These are phyloP conservation scores for Trachymyrmex cornetzi DNA, from an alignment of 1,140 invertebrate genomes.

Conservation along the genomic window DNA sequence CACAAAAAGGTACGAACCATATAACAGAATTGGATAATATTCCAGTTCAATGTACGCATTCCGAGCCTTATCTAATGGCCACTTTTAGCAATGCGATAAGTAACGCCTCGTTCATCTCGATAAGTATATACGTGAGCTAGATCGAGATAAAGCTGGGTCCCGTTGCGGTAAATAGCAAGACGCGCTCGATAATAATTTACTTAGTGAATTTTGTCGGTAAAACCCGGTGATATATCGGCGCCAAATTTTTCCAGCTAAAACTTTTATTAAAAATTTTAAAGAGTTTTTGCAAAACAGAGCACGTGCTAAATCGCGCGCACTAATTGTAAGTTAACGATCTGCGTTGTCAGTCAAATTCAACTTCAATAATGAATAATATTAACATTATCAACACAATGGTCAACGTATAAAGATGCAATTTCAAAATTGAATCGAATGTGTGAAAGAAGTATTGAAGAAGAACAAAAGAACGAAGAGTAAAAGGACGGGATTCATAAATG, in stretches of 20 bases:
- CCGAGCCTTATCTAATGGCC: conserved; percentile 62
- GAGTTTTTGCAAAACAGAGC: neutral
- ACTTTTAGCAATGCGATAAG: conserved; percentile 63
- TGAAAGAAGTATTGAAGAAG: conserved; percentile 45
- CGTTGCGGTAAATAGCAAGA: conserved; percentile 37
- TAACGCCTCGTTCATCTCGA: conserved; percentile 66
- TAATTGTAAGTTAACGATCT: neutral
- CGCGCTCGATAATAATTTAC: conserved; percentile 61
- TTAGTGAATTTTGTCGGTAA: conserved; percentile 22
- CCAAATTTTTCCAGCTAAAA: neutral
- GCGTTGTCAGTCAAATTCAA: neutral
- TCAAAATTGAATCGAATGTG: conserved; percentile 23
- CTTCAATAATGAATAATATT: neutral
- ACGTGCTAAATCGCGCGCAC: neutral
- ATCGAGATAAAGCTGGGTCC: conserved; percentile 62
- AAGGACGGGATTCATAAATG: conserved; percentile 55
- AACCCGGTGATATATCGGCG: neutral
- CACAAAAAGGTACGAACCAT: conserved; percentile 1
- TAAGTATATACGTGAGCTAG: conserved; percentile 67
- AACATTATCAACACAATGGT: neutral
- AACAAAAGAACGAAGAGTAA: conserved; percentile 66
- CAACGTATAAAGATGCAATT: conserved; percentile 18
- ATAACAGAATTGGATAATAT: conserved; percentile 29
- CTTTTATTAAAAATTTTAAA: neutral
- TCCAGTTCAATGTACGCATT: neutral